phyloP scores from a whole-genome alignment of 2,888 invertebrate species.

The Chelonus formosanus region DNA sequence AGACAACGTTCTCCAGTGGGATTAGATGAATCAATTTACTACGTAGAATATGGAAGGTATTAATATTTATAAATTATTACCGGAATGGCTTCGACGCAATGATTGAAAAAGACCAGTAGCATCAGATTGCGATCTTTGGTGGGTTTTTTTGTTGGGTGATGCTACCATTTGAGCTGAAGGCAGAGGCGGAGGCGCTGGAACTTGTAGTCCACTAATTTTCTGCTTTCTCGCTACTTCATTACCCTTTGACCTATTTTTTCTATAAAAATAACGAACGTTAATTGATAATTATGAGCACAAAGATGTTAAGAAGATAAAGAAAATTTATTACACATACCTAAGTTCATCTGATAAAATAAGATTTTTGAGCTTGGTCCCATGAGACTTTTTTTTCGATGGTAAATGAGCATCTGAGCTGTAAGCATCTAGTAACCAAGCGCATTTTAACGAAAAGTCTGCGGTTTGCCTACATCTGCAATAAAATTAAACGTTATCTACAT shows the following conservation, averaged over 20 bases:
- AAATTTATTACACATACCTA: constrained; percentile 48
- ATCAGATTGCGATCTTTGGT: constrained; percentile 83
- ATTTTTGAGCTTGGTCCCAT: constrained; percentile 78
- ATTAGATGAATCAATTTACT: no score
- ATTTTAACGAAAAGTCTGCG: constrained; percentile 94
- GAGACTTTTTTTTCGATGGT: constrained; percentile 77
- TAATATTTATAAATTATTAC: constrained; percentile 43
- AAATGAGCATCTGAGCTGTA: constrained; percentile 81
- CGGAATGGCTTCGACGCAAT: constrained; percentile 64
- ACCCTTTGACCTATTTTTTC: constrained; percentile 59
- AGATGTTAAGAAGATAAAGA: not conserved
- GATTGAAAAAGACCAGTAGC: constrained; percentile 77
- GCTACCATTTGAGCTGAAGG: constrained; percentile 58
- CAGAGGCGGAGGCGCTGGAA: constrained; percentile 60
- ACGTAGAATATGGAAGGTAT: not conserved
- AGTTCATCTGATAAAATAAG: constrained; percentile 78
- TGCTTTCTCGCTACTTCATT: constrained; percentile 56
- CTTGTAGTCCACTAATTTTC: constrained; percentile 56
- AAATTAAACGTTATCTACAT: constrained; percentile 31
- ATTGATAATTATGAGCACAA: no score
- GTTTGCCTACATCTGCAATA: constrained; percentile 85
- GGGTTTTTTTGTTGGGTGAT: constrained; percentile 75
- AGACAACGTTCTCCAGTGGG: no score
- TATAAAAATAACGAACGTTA: constrained; percentile 5
- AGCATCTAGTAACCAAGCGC: constrained; percentile 96